These are phyloP conservation scores for Macrosoma leucophasiata DNA, from an alignment of 2,888 invertebrate genomes.

Conservation along the genomic window DNA sequence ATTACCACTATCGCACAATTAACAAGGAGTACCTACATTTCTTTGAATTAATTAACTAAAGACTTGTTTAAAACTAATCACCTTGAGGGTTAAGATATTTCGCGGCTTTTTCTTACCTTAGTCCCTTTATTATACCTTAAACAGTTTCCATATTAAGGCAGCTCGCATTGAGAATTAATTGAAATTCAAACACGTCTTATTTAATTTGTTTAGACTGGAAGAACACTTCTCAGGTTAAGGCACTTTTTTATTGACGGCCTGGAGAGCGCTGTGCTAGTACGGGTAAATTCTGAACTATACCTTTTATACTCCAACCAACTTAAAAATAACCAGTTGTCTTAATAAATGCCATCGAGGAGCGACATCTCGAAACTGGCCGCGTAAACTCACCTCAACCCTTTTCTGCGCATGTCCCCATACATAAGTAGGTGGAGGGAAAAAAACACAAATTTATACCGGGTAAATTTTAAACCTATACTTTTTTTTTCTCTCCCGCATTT, in stretches of 20 bases:
- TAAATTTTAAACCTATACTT: slow-evolving; percentile 76
- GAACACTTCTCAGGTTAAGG: slow-evolving; percentile 17
- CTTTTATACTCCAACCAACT: slow-evolving; percentile 33
- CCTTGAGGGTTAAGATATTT: too few species aligned
- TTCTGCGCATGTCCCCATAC: slow-evolving; percentile 73
- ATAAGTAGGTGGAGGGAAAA: slow-evolving; percentile 70
- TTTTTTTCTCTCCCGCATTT: slow-evolving; percentile 70
- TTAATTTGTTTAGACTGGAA: too few species aligned
- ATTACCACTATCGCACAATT: too few species aligned
- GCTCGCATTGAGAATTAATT: too few species aligned
- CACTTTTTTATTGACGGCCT: slow-evolving; percentile 27
- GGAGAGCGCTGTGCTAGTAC: slow-evolving; percentile 26
- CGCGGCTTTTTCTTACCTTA: too few species aligned
- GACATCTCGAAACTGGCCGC: slow-evolving; percentile 25
- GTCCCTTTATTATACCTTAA: too few species aligned
- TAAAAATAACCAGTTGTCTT: background rate
- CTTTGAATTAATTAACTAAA: too few species aligned
- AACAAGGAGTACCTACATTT: too few species aligned
- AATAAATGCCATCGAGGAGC: background rate
- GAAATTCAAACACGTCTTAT: too few species aligned
- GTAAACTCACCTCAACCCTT: slow-evolving; percentile 55
- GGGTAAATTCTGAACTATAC: slow-evolving; percentile 47
- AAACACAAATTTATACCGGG: slow-evolving; percentile 76
- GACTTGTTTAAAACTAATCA: too few species aligned
- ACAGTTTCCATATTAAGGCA: too few species aligned